Evolutionary conservation across 2,888 invertebrate genomes (phyloP).

Genomic region (Rhopalosiphum nymphaeae): DNA sequence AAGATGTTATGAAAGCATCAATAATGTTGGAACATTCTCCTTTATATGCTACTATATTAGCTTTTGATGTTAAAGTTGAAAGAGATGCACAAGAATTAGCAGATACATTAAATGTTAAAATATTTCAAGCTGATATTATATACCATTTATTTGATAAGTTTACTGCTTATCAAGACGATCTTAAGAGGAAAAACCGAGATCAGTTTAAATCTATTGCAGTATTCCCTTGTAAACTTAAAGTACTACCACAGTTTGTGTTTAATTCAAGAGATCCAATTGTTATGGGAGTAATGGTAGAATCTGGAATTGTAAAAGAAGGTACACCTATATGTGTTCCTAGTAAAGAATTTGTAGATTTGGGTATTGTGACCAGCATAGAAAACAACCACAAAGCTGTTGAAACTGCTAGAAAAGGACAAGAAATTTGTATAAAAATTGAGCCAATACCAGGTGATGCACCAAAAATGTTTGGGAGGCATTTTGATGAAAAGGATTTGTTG

Average conservation of each 20-base stretch:
- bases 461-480: conserved; percentile 98
- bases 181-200: conserved; percentile 90
- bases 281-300: conserved; percentile 94
- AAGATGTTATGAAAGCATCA: conserved; percentile 99
- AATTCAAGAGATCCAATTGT: conserved; percentile 99
- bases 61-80: conserved; percentile 99
- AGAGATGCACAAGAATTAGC: conserved; percentile 98
- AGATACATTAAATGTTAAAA: conserved; percentile 91
- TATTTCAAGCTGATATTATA: conserved; percentile 99
- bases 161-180: conserved; percentile 90
- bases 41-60: conserved; percentile 96
- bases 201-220: conserved; percentile 97
- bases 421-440: conserved; percentile 97
- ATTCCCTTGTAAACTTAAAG: conserved; percentile 93
- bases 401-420: conserved; percentile 93
- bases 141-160: conserved; percentile 99
- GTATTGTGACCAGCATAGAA: conserved; percentile 94
- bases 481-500: conserved; percentile 94
- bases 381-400: conserved; percentile 96
- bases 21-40: conserved; percentile 99
- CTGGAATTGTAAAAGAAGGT: conserved; percentile 94
- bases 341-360: conserved; percentile 96
- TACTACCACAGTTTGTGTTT: conserved; percentile 88
- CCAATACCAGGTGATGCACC: conserved; percentile 98
- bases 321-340: conserved; percentile 98